Evolutionary conservation across 2,888 invertebrate species (phyloP), one percentile per base, ranked within the genome.

Genomic region (Cylloceria caligata): DNA sequence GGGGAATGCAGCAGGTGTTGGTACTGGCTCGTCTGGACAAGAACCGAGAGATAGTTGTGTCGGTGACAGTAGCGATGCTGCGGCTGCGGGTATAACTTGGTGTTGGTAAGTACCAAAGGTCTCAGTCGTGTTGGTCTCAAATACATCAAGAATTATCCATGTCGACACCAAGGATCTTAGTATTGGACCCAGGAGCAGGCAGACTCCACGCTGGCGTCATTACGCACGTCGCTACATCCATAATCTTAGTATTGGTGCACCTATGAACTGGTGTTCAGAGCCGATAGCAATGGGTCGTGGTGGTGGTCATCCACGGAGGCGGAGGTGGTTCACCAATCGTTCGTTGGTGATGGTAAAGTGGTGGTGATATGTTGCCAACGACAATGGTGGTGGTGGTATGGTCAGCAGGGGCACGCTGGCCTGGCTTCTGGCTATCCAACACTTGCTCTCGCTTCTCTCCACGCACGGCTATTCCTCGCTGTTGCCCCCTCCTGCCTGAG

Each of bases 261-360:
- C 13, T 24, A 1, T 57, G 27, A 16, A 57, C 34, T 65, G 77
- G 69, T 71, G 57, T 73, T 69, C 64, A 34, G 39, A 60, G 24
- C 69, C 69, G 60, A 78, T 78, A 64, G 57, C 42, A 30, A 68
- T 34, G 49, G 64, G 81, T 85, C 85, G 94, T 89, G 91, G 92
- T 85, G 92, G 93, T 77, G 92, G 91, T 87, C 42, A 84, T 83
- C 87, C 92, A 91, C 83, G 89, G 91, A 86, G 90, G 92, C 87
- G 93, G 93, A 87, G 91, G 92, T 83, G 93, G 94, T 87, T 93
- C 94, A 79, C 81, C 81, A 82, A 82, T 82, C 74, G 81, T 60
- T 82, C 69, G 65, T 74, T 68, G 90, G 92, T 57, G 93, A 69
- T 74, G 81, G 81, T 69, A 65, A 81, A 78, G 78, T 67, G 71